Base-by-base conservation (phyloP, 2,888 invertebrate species). In the Isoperla grammatica region DNA sequence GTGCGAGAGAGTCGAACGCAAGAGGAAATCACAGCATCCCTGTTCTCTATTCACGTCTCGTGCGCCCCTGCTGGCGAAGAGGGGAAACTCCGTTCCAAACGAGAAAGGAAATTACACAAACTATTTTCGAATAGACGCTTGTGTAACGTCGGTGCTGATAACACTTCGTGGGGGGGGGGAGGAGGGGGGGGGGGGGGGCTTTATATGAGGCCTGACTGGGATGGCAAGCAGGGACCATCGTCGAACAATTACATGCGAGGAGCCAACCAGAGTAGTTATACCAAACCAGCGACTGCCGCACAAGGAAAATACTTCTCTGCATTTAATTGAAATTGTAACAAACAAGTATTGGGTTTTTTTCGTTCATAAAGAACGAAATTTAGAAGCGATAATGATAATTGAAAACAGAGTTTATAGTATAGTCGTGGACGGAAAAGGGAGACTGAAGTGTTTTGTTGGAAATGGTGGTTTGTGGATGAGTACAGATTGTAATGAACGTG, bases 81-180 rank as follows among this genome's bases (percentile, higher is more conserved):
- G 29, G 29, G 29, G 29, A 29, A 29, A 8, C 12, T 19, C 45
- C 19, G 48, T 9, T 45, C 22, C 48, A n/a, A 22, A 61, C 71
- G 71, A 71, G 69, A 71, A 69, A 74, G 75, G 75, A 75, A 75
- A 75, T 75, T 75, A 74, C 74, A 73, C 73, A 74, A 75, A 75
- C 75, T 75, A 75, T 75, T 75, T 75, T 75, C 74, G 71, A 75
- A 74, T 75, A 72, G 72, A 71, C 70, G 73, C 72, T 70, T 50
- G 49, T 50, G 15, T 35, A 35, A 29, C 35, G 49, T 50, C 15
- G 29, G 35, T 12, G 13, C 56, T 56, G 56, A 56, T 46, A 46
- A 56, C 49, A 35, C 48, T 20, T 17, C 46, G 46, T 17, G 12
- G 29, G 42, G 22, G 59, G 54, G 12, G 58, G 12, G 5, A 15